phyloP scores from a whole-genome alignment of 1,140 invertebrate genomes.

The Neodiprion virginianus region DNA sequence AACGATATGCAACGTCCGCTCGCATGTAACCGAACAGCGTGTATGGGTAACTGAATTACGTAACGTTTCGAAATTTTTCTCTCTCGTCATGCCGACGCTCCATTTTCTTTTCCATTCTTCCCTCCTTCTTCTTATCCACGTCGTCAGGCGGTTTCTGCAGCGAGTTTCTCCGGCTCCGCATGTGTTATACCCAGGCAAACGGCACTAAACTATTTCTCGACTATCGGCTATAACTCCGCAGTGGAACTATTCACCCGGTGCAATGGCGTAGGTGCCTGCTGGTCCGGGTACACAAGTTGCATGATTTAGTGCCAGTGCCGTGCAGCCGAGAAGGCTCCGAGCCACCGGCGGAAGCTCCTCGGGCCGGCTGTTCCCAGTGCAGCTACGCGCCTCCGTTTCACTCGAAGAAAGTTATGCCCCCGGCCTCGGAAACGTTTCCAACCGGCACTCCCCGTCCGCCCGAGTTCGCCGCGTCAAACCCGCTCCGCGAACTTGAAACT shows the following conservation, averaged over 20 bases:
- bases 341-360: background rate
- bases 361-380: background rate
- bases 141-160: too few species aligned
- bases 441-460: background rate
- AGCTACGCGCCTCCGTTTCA: background rate
- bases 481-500: background rate
- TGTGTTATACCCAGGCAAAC: background rate
- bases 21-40: too few species aligned
- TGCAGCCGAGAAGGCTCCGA: background rate
- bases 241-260: background rate
- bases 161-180: too few species aligned
- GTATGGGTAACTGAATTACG: too few species aligned
- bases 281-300: background rate
- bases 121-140: too few species aligned
- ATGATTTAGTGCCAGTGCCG: background rate
- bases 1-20: too few species aligned
- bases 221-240: slow-evolving; percentile 1
- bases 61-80: too few species aligned
- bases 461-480: background rate
- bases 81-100: too few species aligned
- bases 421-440: too few species aligned
- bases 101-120: too few species aligned
- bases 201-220: slow-evolving; percentile 1
- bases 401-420: background rate
- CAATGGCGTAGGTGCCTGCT: background rate